Evolutionary conservation across 35 echinoderm and acorn worm genomes (phyloP), one percentile per base, ranked within the genome.

Genomic region (Anneissia japonica): DNA sequence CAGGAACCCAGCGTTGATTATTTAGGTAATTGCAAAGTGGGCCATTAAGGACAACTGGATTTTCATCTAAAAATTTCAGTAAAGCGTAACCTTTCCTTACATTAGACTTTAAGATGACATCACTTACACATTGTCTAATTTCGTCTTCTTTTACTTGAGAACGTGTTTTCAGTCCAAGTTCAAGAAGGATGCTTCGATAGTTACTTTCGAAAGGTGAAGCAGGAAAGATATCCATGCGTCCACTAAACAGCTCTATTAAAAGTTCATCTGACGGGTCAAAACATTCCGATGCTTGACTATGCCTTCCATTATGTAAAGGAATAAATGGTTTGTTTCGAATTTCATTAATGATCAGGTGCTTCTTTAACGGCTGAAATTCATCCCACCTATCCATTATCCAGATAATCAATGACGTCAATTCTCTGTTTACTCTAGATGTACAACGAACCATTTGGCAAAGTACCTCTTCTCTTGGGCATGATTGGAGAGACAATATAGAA

Each of bases 221-320:
- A 12, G 51, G 51, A 64, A 64, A 64, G 7, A 64, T 16, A 64
- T 64, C 51, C 51, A 2, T 26, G 7, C 26, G 1, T 64, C 51
- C 51, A 16, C 51, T 64, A 64, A 64, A 64, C 19, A 64, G 5
- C 19, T 64, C 26, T 9, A 1, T 64, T 64, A 64, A 64, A 64
- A 64, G 51, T 31, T 80, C 12, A 87, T 87, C 77, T 51, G 76
- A 72, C 6, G 32, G 39, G 36, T 87, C 86, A 80, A 64, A 87
- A 34, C 77, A 34, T 9, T 87, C 86, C 12, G 39, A 77, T 13
- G 86, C 39, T n/a, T 38, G 32, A 32, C 38, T 79, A 64, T 12
- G 51, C 1, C 21, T 2, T 26, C 51, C 51, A 64, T 64, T 64
- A 19, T 64, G 6, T 26, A 64, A 2, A 19, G 51, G 51, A 26